phyloP scores from a whole-genome alignment of 2,113 vertebrate genomes.

The Mustelus asterias region DNA sequence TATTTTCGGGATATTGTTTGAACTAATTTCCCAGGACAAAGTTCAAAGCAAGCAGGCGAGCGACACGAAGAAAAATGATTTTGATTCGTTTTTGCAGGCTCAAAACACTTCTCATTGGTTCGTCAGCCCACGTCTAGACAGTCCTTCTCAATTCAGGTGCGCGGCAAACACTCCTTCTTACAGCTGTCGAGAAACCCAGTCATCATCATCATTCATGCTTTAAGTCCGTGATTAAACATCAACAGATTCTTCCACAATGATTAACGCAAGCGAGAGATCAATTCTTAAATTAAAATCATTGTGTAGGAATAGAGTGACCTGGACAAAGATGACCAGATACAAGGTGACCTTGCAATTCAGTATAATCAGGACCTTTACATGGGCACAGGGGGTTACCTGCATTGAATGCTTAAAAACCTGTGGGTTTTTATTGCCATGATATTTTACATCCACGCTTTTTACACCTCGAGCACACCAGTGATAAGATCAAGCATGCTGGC shows the following conservation, averaged over 20 bases:
- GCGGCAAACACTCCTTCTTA: not conserved
- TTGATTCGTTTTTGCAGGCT: not conserved
- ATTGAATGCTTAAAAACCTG: not conserved
- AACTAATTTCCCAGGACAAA: not conserved
- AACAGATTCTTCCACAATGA: not conserved
- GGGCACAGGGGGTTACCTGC: not conserved
- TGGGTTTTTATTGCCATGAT: not conserved
- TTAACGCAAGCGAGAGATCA: not conserved
- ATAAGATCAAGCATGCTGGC: not conserved
- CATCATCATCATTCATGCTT: not conserved
- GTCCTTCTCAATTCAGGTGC: not conserved
- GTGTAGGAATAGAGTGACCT: not conserved
- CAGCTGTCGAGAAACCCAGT: not conserved
- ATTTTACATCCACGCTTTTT: not conserved
- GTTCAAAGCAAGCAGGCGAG: not conserved
- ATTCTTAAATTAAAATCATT: conserved; percentile 13
- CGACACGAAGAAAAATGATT: not conserved
- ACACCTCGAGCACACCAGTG: not conserved
- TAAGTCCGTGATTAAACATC: not conserved
- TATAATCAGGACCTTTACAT: not conserved
- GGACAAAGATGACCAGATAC: not conserved
- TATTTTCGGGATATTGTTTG: not conserved
- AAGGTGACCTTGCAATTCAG: not conserved
- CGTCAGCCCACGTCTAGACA: not conserved
- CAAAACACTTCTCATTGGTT: not conserved